Evolutionary conservation across 1,140 invertebrate species (phyloP).

Genomic region (Nymphalis io): DNA sequence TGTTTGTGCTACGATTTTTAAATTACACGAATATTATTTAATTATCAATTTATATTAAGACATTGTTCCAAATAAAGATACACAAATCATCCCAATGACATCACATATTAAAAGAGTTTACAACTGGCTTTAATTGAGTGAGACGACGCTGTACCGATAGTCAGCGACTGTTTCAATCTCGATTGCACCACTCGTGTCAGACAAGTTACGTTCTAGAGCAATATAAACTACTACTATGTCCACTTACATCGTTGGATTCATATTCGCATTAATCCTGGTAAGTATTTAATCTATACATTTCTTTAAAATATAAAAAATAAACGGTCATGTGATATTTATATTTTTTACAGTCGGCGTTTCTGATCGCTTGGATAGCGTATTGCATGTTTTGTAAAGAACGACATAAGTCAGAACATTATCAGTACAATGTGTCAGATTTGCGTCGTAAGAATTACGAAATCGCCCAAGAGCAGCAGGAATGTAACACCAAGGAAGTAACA

Average conservation of each 20-base stretch:
- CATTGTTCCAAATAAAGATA: conserved; percentile 54
- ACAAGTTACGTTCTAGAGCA: conserved; percentile 39
- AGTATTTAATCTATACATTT: conserved; percentile 40
- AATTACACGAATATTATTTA: background rate
- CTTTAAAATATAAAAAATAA: background rate
- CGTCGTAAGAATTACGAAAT: conserved; percentile 56
- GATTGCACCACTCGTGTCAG: conserved; percentile 60
- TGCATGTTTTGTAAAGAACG: conserved; percentile 72
- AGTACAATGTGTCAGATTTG: conserved; percentile 64
- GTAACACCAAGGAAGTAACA: conserved; percentile 46
- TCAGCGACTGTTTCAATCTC: conserved; percentile 59
- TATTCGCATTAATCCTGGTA: conserved; percentile 66
- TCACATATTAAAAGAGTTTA: conserved; percentile 67
- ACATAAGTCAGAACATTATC: conserved; percentile 64
- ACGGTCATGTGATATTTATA: conserved; percentile 12
- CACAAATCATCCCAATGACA: conserved; percentile 69
- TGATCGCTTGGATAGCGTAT: conserved; percentile 64
- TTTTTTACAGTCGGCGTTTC: conserved; percentile 57
- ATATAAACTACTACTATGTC: conserved; percentile 53
- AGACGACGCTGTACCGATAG: conserved; percentile 53
- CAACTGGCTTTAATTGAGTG: conserved; percentile 72
- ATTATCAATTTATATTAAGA: conserved; percentile 32
- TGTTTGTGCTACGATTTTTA: background rate
- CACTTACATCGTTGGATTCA: conserved; percentile 62
- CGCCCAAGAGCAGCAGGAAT: conserved; percentile 46